phyloP scores from a whole-genome alignment of 2,888 invertebrate genomes.

The Machimus rusticus region DNA sequence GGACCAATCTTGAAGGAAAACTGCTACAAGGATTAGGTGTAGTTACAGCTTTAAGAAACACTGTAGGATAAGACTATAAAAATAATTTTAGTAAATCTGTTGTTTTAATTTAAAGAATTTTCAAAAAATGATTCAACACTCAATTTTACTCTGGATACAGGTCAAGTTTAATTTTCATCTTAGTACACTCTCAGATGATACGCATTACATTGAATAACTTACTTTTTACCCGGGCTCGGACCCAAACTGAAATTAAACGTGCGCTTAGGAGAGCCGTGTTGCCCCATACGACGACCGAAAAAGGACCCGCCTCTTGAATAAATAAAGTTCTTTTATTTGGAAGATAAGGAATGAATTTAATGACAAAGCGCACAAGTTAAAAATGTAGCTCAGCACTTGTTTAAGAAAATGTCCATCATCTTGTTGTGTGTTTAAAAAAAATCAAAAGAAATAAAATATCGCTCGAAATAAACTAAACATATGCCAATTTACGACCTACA shows the following conservation, averaged over 20 bases:
- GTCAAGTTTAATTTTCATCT: constrained; percentile 6
- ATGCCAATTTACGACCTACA: constrained; percentile 12
- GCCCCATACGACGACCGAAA: not conserved
- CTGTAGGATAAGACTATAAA: constrained; percentile 52
- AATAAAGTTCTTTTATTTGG: constrained; percentile 11
- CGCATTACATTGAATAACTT: not conserved
- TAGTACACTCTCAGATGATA: not conserved
- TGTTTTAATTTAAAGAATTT: not conserved
- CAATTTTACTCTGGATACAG: not conserved
- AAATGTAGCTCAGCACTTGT: not conserved
- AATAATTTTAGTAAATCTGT: not conserved
- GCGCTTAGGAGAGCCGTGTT: not conserved
- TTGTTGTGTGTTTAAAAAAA: not conserved
- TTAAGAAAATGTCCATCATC: not conserved
- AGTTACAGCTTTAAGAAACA: constrained; percentile 76
- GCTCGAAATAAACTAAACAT: constrained; percentile 1
- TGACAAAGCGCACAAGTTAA: constrained; percentile 30
- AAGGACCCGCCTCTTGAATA: constrained; percentile 8
- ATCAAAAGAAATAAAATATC: not conserved
- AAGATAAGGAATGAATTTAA: constrained; percentile 39
- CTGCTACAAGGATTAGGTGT: constrained; percentile 79
- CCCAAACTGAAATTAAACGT: not conserved
- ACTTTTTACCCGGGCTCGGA: not conserved
- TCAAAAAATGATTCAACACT: not conserved
- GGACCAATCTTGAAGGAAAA: constrained; percentile 73